phyloP scores from a whole-genome alignment of 1,140 invertebrate species.

The Tetramorium parvispinum region DNA sequence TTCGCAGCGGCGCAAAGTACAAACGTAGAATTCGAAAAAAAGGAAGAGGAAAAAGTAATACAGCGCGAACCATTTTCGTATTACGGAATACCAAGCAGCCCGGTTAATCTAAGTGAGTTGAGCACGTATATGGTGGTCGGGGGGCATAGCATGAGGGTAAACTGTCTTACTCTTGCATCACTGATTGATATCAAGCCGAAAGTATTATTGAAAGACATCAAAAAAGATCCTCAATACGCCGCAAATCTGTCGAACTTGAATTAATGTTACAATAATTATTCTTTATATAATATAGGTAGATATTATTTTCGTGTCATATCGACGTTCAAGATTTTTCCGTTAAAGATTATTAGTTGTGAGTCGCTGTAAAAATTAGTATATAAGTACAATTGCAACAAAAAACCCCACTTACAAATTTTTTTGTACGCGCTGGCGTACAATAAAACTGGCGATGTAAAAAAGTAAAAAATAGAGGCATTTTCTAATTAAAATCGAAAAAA shows the following conservation, averaged over 20 bases:
- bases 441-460: background rate
- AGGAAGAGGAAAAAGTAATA: background rate
- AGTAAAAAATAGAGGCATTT: background rate
- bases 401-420: background rate
- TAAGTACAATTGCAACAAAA: background rate
- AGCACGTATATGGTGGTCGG: slow-evolving; percentile 81
- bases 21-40: too few species aligned
- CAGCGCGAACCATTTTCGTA: slow-evolving; percentile 66
- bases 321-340: slow-evolving; percentile 6
- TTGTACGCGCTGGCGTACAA: background rate
- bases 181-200: slow-evolving; percentile 81
- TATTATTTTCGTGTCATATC: slow-evolving; percentile 14
- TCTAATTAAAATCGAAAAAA: background rate
- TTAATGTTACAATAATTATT: slow-evolving; percentile 32
- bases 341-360: background rate
- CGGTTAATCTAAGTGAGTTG: slow-evolving; percentile 75
- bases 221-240: slow-evolving; percentile 20
- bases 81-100: slow-evolving; percentile 74
- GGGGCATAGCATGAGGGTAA: slow-evolving; percentile 79
- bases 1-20: background rate
- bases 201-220: slow-evolving; percentile 72
- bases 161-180: slow-evolving; percentile 78
- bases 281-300: background rate
- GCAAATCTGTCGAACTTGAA: slow-evolving; percentile 19
- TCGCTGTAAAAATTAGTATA: background rate